A percentile compares a stretch with the other conserved stretches of the same genome.
These are phyloP conservation scores for Junonia oenone DNA, from an alignment of 2,888 invertebrate genomes.

Conservation along the genomic window DNA sequence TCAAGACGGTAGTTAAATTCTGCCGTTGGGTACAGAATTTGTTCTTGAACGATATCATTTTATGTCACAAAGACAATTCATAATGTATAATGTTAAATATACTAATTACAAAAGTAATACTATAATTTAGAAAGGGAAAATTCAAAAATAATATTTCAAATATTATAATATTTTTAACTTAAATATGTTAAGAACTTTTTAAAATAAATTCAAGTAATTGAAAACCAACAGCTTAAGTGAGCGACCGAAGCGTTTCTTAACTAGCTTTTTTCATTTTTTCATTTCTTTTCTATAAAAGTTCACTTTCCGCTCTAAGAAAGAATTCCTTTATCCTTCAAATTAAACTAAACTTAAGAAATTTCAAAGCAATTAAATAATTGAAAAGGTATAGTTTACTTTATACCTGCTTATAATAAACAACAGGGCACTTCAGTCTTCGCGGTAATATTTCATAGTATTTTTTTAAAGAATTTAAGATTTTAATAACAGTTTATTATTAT, in stretches of 20 bases:
- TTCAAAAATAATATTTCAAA: too few species aligned
- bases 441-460: background rate
- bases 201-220: background rate
- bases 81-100: too few species aligned
- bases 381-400: background rate
- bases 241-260: background rate
- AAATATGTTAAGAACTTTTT: background rate
- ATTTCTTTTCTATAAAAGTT: background rate
- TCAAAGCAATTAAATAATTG: background rate
- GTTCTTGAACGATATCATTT: slow-evolving; percentile 13
- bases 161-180: background rate
- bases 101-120: too few species aligned
- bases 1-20: slow-evolving; percentile 35
- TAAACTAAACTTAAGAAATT: background rate
- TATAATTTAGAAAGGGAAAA: too few species aligned
- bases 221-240: slow-evolving; percentile 7
- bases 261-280: background rate
- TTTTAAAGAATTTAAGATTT: too few species aligned
- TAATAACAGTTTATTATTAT: too few species aligned
- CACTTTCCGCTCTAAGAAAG: background rate
- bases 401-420: background rate
- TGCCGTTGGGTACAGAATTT: slow-evolving; percentile 25
- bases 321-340: background rate
- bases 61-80: too few species aligned
- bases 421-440: background rate